Evolutionary conservation across 1,140 invertebrate species (phyloP), one percentile per base, ranked within the genome.

Genomic region (Piezodorus guildinii): DNA sequence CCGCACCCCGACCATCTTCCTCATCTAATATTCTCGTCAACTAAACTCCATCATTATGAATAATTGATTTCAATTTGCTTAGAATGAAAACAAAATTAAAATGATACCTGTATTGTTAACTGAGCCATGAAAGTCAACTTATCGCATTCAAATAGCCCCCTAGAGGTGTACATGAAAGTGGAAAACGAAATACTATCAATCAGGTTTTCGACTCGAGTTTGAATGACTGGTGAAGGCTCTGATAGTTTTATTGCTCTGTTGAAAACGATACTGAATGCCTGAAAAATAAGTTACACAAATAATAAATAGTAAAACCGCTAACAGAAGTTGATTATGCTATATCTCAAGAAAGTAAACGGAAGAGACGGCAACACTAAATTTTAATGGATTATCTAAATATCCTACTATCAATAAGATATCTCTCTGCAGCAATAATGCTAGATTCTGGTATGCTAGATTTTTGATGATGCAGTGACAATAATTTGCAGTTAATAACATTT

Each of bases 191-290:
- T 94, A 69, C 83, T 88, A 68, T 96, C 90, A 60, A 95, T 86
- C 9, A 97, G 76, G 73, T 88, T 87, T 0, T 73, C 64, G 1
- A 96, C 90, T 34, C 93, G 74, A n/a, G 80, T 76, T 58, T 81
- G 79, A 0, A 94, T 76, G 1, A 78, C 79, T 16, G 93, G 86
- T 2, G 83, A 79, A 4, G 78, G 73, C 44, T 82, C 80, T 0
- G 91, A 85, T 65, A 78, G 80, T 21, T 80, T 77, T 59, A 97
- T 85, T 0, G 93, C 91, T 70, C 91, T 90, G 69, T 88, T 86
- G 75, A 97, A 97, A 1, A 96, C 92, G 3, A 90, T 85, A 69
- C 85, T 94, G 75, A 95, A 96, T 0, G 94, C 91, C 78, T 82
- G 67, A 12, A 62, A 62, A 34, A 39, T 62, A 30, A 30, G 27